Evolutionary conservation across 2,113 vertebrate species (phyloP).

Genomic region (Leptobrachium ailaonicum): DNA sequence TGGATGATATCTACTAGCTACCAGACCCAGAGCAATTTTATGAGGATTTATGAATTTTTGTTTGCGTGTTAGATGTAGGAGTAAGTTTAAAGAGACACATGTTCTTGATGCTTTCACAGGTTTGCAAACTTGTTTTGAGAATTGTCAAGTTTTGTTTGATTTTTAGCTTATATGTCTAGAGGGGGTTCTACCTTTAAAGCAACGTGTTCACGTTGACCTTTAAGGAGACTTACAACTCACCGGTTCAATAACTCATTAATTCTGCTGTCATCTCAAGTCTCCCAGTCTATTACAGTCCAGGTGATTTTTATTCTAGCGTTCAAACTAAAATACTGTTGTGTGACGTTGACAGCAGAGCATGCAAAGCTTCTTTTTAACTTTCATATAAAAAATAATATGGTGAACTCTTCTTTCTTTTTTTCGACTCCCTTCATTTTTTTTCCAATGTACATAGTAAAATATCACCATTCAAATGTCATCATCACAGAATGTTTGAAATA

Average conservation of each 20-base stretch:
- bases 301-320: slow-evolving; percentile 24
- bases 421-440: too few species aligned
- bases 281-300: slow-evolving; percentile 34
- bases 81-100: background rate
- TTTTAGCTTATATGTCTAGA: background rate
- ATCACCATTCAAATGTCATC: too few species aligned
- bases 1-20: too few species aligned
- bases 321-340: slow-evolving; percentile 15
- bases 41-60: background rate
- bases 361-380: background rate
- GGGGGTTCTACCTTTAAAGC: slow-evolving; percentile 2
- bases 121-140: background rate
- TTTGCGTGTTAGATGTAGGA: background rate
- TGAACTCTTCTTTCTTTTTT: too few species aligned
- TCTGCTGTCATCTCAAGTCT: slow-evolving; percentile 33
- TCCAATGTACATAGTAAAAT: too few species aligned
- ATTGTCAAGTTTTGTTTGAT: slow-evolving; percentile 22
- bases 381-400: too few species aligned
- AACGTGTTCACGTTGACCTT: slow-evolving; percentile 29
- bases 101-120: background rate
- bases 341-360: background rate
- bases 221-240: slow-evolving; percentile 34
- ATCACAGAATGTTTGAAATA: too few species aligned
- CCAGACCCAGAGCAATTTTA: too few species aligned
- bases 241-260: slow-evolving; percentile 48